These are phyloP conservation scores for Eupeodes corollae DNA, from an alignment of 1,140 invertebrate species.

Conservation along the genomic window DNA sequence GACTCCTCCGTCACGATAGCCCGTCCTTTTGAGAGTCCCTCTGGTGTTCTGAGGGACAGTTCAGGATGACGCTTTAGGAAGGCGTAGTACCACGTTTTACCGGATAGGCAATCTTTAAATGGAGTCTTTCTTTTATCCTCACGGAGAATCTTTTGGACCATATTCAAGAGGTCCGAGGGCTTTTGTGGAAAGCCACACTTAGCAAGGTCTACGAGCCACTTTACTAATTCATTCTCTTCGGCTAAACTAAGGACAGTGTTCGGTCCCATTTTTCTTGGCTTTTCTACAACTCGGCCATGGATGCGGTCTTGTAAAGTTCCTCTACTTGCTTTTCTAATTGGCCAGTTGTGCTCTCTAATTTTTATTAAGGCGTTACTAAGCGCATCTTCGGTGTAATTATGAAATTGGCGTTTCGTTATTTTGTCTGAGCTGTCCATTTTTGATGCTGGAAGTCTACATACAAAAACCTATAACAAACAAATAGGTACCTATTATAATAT, in stretches of 20 bases:
- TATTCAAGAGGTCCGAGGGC: conserved; percentile 9
- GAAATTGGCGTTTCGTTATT: not conserved
- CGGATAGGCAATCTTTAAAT: conserved; percentile 9
- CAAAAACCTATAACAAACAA: no score
- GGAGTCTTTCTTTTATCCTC: conserved; percentile 8
- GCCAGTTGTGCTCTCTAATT: not conserved
- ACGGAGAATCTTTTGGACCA: conserved; percentile 1
- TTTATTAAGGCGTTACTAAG: not conserved
- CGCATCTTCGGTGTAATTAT: not conserved
- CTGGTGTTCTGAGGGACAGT: no score
- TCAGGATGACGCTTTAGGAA: no score
- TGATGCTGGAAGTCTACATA: no score
- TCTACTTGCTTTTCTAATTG: not conserved
- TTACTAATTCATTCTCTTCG: conserved; percentile 8
- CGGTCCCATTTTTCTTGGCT: conserved; percentile 9
- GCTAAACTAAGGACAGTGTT: conserved; percentile 6
- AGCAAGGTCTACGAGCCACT: conserved; percentile 9
- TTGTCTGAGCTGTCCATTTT: no score
- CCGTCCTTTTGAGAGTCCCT: not conserved
- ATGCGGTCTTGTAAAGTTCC: conserved; percentile 13
- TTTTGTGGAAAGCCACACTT: conserved; percentile 15
- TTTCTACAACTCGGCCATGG: conserved; percentile 10
- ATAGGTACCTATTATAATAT: no score
- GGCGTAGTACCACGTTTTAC: no score
- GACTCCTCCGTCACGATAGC: conserved; percentile 8